A percentile compares a stretch with the other conserved stretches of the same genome.
Evolutionary conservation across 2,113 vertebrate genomes (phyloP).

Genomic region (Percopsis transmontana): DNA sequence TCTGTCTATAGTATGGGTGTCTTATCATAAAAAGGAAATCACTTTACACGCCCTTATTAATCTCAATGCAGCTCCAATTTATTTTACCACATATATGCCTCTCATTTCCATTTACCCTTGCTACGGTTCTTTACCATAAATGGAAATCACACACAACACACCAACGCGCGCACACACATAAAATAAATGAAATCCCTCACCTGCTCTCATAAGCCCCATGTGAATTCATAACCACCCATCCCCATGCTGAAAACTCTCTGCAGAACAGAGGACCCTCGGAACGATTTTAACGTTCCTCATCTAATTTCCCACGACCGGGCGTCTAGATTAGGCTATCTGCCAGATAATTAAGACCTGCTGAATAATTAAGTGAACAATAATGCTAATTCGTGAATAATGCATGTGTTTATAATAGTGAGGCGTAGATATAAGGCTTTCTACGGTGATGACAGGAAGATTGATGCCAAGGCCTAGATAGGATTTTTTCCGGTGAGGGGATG

Average conservation of each 20-base stretch:
- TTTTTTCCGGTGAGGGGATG: slow-evolving; percentile 52
- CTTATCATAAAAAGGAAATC: too few species aligned
- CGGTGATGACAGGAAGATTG: slow-evolving; percentile 63
- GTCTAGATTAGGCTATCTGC: slow-evolving; percentile 45
- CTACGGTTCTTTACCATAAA: not conserved
- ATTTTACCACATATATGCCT: slow-evolving; percentile 8
- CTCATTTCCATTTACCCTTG: not conserved
- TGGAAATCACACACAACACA: slow-evolving; percentile 1
- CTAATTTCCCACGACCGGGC: slow-evolving; percentile 60
- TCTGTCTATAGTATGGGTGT: too few species aligned
- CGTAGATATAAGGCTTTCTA: slow-evolving; percentile 27
- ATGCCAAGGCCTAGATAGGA: slow-evolving; percentile 63
- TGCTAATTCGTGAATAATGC: slow-evolving; percentile 71
- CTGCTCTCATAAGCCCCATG: slow-evolving; percentile 7
- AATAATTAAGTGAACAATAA: slow-evolving; percentile 76
- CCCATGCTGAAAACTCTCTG: slow-evolving; percentile 23
- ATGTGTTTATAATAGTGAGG: slow-evolving; percentile 65
- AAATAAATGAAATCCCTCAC: slow-evolving; percentile 3
- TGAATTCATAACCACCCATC: slow-evolving; percentile 14
- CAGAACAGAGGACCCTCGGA: slow-evolving; percentile 22
- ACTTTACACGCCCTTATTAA: slow-evolving; percentile 36
- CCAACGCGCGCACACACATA: not conserved
- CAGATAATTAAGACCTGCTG: slow-evolving; percentile 70
- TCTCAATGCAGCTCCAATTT: slow-evolving; percentile 34
- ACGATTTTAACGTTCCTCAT: slow-evolving; percentile 50